phyloP scores from a whole-genome alignment of 2,888 invertebrate species.

The Zonitis immaculata region DNA sequence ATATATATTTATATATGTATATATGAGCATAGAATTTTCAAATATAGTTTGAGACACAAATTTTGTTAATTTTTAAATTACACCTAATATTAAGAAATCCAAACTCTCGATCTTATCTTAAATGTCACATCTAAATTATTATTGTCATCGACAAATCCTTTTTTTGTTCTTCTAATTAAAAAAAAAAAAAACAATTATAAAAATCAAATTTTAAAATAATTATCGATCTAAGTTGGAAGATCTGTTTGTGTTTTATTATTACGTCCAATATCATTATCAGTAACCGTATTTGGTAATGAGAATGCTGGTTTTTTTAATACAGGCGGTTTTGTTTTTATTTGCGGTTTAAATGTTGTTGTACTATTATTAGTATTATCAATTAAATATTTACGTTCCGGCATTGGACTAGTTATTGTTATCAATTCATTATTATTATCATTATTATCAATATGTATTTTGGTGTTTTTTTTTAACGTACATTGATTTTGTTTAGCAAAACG shows the following conservation, averaged over 20 bases:
- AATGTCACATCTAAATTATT: neutral
- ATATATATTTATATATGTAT: neutral
- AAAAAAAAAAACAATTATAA: neutral
- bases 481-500: slow-evolving; percentile 75
- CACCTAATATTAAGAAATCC: neutral
- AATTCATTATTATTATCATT: slow-evolving; percentile 30
- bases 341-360: slow-evolving; percentile 59
- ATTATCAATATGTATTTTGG: slow-evolving; percentile 47
- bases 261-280: slow-evolving; percentile 35
- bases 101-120: neutral
- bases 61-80: neutral
- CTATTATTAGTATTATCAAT: slow-evolving; percentile 35
- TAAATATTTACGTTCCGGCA: slow-evolving; percentile 42
- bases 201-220: slow-evolving; percentile 7
- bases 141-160: neutral
- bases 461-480: slow-evolving; percentile 70
- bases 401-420: slow-evolving; percentile 40
- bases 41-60: neutral
- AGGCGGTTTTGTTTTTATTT: slow-evolving; percentile 75
- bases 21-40: neutral
- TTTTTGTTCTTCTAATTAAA: neutral
- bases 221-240: slow-evolving; percentile 30
- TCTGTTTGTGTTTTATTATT: slow-evolving; percentile 36
- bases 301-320: slow-evolving; percentile 66
- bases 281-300: slow-evolving; percentile 48